Base-by-base conservation (phyloP, 2,888 invertebrate genomes). In the Epistrophe eligans region DNA sequence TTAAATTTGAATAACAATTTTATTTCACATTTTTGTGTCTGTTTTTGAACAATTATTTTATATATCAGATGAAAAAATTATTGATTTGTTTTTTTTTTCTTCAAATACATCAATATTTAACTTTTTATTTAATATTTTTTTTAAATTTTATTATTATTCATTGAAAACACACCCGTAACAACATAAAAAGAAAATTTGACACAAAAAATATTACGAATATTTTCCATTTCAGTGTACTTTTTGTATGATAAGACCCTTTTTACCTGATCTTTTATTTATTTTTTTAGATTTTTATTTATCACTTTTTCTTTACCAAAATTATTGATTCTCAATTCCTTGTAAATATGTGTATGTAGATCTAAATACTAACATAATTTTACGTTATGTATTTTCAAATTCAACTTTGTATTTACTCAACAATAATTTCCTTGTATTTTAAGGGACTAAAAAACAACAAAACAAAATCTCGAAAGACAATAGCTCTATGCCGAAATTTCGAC, bases 301-400 rank as follows among this genome's bases (percentile, higher is more conserved):
- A 84, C 72, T 58, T 57, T 66, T 35, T 19, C 60, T 57, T 35
- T 58, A 60, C n/a, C 66, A 62, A 55, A 72, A 80, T 32, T 71
- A 71, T 70, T 60, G 28, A 73, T 35, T 58, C 43, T 84, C 80
- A 84, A 84, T 84, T 76, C 76, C 71, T 60, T 84, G 50, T 57
- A 74, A 62, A 35, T 70, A 76, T 11, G 11, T 1, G 4, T 5
- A 43, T 1, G 4, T 5, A 43, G 6, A 43, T 9, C 10, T 24
- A 24, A 3, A 24, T 43, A 43, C 28, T 40, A 15, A 40, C 15
- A 17, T 19, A 43, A 52, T 9, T 24, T 15, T 13, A 13, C 0
- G 7, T 55, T 55, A 28, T 50, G 17, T 35, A 35, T 35, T 35
- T 35, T 35, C 9, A 35, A 35, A 35, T 35, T 35, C 35, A 35